These are phyloP conservation scores for Arctia plantaginis DNA, from an alignment of 2,888 invertebrate genomes.

Conservation along the genomic window DNA sequence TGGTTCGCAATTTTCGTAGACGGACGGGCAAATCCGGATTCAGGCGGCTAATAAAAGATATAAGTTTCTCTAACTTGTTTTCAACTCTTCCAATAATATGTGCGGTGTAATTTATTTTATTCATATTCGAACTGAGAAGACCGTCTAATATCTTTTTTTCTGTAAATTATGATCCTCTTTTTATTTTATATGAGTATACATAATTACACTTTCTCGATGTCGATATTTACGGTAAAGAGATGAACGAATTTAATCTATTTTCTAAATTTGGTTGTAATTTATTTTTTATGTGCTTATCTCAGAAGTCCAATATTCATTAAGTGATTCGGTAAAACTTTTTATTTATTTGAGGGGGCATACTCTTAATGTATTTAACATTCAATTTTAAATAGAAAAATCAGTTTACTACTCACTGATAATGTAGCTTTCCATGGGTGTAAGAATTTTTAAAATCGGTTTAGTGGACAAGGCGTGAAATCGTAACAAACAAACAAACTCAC, in stretches of 20 bases:
- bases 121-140: neutral
- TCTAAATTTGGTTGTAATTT: neutral
- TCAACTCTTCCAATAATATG: conserved; percentile 57
- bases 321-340: too few relatives aligned
- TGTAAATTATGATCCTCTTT: neutral
- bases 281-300: too few relatives aligned
- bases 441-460: too few relatives aligned
- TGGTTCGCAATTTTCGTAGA: conserved; percentile 55
- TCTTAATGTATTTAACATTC: too few relatives aligned
- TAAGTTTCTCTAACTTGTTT: conserved; percentile 65
- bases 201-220: neutral
- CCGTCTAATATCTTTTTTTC: neutral
- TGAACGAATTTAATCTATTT: neutral
- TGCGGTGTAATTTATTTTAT: conserved; percentile 3
- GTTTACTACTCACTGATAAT: too few relatives aligned
- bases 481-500: too few relatives aligned
- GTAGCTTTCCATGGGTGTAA: too few relatives aligned
- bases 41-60: conserved; percentile 70
- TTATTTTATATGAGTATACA: neutral
- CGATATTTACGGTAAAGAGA: neutral
- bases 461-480: too few relatives aligned
- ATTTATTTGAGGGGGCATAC: too few relatives aligned
- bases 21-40: conserved; percentile 29
- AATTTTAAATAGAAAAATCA: too few relatives aligned
- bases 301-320: too few relatives aligned